Conservation (phyloP, 2,113 vertebrate species). For the Pholis gunnellus region DNA sequence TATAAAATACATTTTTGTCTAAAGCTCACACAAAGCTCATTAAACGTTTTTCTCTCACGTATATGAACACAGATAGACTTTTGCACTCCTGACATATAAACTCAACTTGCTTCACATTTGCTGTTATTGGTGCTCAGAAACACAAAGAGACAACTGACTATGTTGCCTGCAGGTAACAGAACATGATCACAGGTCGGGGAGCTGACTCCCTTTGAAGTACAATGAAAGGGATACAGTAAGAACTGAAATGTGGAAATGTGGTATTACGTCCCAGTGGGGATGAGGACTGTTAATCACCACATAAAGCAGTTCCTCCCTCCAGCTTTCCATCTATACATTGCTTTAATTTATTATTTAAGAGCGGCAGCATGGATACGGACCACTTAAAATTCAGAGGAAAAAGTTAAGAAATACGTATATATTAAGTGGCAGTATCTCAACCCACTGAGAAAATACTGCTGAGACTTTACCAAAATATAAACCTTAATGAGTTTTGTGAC, state of each 20-base stretch:
- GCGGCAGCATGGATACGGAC: not conserved
- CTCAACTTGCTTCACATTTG: not conserved
- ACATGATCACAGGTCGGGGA: slow-evolving; percentile 26
- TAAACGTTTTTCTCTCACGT: not conserved
- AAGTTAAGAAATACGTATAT: not conserved
- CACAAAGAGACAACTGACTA: slow-evolving; percentile 14
- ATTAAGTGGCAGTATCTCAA: not conserved
- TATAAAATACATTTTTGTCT: not conserved
- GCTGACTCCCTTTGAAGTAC: slow-evolving; percentile 30
- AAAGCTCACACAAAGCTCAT: not conserved
- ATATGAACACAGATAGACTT: not conserved
- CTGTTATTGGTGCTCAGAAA: slow-evolving; percentile 21
- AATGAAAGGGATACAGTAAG: slow-evolving; percentile 21
- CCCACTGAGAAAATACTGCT: not conserved
- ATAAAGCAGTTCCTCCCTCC: slow-evolving; percentile 2
- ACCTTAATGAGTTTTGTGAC: not conserved
- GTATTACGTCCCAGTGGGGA: slow-evolving; percentile 27
- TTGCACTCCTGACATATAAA: not conserved
- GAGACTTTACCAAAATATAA: not conserved
- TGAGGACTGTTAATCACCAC: slow-evolving; percentile 32
- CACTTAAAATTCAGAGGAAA: slow-evolving; percentile 12
- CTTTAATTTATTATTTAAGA: slow-evolving; percentile 51
- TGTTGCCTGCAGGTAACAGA: slow-evolving; percentile 26
- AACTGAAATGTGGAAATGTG: slow-evolving; percentile 37
- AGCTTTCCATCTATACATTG: slow-evolving; percentile 9